Conservation (phyloP, 1,140 invertebrate species). For the Platyscapa corneri region DNA sequence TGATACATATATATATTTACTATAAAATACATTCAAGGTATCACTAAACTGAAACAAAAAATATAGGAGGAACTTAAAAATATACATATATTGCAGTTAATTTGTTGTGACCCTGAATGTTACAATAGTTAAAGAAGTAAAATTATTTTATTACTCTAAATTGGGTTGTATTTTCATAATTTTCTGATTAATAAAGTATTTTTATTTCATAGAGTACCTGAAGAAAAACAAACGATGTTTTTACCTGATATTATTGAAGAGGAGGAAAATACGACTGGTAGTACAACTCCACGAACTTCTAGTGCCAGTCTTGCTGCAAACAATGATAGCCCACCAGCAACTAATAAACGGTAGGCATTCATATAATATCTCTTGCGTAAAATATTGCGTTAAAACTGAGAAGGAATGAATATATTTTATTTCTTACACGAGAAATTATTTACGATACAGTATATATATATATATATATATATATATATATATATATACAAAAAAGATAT, state of each 20-base stretch:
- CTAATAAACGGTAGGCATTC: slow-evolving; percentile 64
- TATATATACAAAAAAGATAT: too few species aligned
- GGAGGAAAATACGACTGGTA: slow-evolving; percentile 69
- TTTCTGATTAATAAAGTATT: background rate
- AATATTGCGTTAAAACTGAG: too few species aligned
- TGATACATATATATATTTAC: background rate
- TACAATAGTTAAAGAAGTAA: background rate
- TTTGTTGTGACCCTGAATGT: background rate
- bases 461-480: too few species aligned
- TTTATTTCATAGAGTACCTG: slow-evolving; percentile 73
- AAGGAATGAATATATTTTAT: background rate
- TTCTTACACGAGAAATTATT: too few species aligned
- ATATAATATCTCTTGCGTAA: background rate
- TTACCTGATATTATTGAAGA: slow-evolving; percentile 78
- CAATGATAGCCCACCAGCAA: slow-evolving; percentile 61
- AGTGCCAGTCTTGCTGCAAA: slow-evolving; percentile 61
- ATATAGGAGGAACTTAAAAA: background rate
- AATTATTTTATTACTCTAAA: background rate
- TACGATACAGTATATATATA: too few species aligned
- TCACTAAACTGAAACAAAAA: background rate
- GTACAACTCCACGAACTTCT: slow-evolving; percentile 63
- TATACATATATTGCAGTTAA: background rate
- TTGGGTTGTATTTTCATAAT: background rate
- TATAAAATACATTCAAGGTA: background rate
- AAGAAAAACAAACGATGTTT: slow-evolving; percentile 78